Evolutionary conservation across 2,888 invertebrate species (phyloP).

Genomic region (Noctua comes): DNA sequence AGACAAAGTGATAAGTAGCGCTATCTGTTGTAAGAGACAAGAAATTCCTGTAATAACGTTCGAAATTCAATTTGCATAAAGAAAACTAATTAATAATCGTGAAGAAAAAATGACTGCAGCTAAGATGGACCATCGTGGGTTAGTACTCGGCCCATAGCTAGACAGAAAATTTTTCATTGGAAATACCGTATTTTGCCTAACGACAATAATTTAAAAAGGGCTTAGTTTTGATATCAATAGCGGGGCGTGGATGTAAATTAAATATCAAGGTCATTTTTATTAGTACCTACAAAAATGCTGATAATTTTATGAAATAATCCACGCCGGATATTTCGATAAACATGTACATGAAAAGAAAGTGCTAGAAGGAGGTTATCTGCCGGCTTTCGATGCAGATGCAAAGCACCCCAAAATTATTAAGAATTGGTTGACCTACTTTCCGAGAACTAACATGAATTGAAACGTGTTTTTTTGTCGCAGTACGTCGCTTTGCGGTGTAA

Average conservation of each 20-base stretch:
- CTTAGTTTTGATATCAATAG: constrained; percentile 1
- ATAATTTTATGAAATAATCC: constrained; percentile 30
- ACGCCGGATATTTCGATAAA: constrained; percentile 10
- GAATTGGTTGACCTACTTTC: constrained; percentile 45
- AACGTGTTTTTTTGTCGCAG: constrained; percentile 54
- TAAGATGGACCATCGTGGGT: constrained; percentile 31
- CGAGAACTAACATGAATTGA: constrained; percentile 21
- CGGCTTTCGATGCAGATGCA: constrained; percentile 16
- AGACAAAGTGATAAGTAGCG: not conserved
- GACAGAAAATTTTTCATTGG: not conserved
- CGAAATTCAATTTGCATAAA: constrained; percentile 33
- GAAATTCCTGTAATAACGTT: constrained; percentile 14
- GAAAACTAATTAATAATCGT: not conserved
- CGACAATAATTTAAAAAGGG: constrained; percentile 16
- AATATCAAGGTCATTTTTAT: constrained; percentile 37
- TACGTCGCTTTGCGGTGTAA: constrained; percentile 26
- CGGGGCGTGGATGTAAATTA: constrained; percentile 33
- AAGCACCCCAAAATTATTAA: constrained; percentile 1
- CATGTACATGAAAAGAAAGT: constrained; percentile 12
- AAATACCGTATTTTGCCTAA: not conserved
- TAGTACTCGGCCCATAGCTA: constrained; percentile 5
- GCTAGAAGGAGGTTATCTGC: constrained; percentile 6
- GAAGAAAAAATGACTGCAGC: constrained; percentile 11
- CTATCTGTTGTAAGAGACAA: not conserved
- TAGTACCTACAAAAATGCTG: constrained; percentile 26